A percentile compares a stretch with the other conserved stretches of the same genome.
These are phyloP conservation scores for Sphinx pinastri DNA, from an alignment of 2,888 invertebrate species.

Conservation along the genomic window DNA sequence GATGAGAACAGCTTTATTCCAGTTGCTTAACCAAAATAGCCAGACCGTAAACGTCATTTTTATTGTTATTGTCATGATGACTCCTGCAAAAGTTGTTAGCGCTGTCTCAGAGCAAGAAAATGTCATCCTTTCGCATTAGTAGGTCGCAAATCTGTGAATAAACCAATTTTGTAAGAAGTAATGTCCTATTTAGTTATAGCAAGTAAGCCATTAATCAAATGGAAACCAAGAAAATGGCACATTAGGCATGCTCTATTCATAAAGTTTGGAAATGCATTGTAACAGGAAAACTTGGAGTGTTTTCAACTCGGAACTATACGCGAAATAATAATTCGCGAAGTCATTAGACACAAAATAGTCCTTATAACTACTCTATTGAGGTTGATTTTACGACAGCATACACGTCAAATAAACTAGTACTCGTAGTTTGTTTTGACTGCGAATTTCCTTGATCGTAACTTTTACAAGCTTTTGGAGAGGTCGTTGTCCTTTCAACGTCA, in stretches of 20 bases:
- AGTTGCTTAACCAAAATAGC: slow-evolving; percentile 10
- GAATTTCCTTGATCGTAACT: slow-evolving; percentile 67
- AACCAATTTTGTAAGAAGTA: neutral
- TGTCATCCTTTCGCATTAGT: neutral
- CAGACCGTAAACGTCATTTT: neutral
- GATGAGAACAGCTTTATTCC: slow-evolving; percentile 3
- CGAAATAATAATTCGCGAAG: slow-evolving; percentile 38
- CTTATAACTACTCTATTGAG: slow-evolving; percentile 35
- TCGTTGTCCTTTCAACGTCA: slow-evolving; percentile 73
- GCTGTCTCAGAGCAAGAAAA: neutral
- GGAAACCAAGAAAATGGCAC: slow-evolving; percentile 30
- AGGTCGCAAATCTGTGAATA: neutral
- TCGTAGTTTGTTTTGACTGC: slow-evolving; percentile 72
- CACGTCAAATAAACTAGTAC: slow-evolving; percentile 26
- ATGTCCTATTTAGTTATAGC: neutral
- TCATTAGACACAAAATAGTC: slow-evolving; percentile 37
- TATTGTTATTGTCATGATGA: neutral
- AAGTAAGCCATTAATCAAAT: slow-evolving; percentile 22
- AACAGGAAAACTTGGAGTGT: slow-evolving; percentile 54
- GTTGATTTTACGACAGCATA: slow-evolving; percentile 40
- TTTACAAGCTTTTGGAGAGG: slow-evolving; percentile 60
- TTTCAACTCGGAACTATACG: slow-evolving; percentile 41
- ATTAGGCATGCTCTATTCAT: slow-evolving; percentile 30
- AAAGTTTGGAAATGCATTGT: slow-evolving; percentile 44
- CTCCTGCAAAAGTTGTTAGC: neutral